Evolutionary conservation across 2,888 invertebrate genomes (phyloP).

Genomic region (Theodoxus fluviatilis): DNA sequence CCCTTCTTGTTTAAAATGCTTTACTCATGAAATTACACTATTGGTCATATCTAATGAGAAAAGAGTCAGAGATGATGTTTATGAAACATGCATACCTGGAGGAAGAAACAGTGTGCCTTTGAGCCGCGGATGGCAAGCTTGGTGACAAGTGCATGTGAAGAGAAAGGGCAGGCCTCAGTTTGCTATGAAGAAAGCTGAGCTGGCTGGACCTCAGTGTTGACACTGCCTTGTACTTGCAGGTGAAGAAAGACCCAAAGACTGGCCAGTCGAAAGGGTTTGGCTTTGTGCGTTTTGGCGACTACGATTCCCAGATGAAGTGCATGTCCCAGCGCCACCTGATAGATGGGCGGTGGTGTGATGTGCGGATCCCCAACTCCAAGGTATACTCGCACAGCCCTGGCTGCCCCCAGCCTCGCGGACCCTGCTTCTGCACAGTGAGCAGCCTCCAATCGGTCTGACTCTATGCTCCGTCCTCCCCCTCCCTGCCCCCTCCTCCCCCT

Average conservation of each 20-base stretch:
- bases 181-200: too few relatives aligned
- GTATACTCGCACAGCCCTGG: constrained; percentile 65
- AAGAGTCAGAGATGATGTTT: too few relatives aligned
- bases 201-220: too few relatives aligned
- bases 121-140: neutral
- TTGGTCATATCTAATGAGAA: too few relatives aligned
- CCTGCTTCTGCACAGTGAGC: neutral
- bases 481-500: too few relatives aligned
- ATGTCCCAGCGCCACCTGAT: constrained; percentile 94
- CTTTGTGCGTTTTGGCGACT: constrained; percentile 94
- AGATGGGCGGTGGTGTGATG: constrained; percentile 98
- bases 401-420: neutral
- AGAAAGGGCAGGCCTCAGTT: too few relatives aligned
- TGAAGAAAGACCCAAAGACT: constrained; percentile 70
- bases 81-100: too few relatives aligned
- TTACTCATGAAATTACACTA: too few relatives aligned
- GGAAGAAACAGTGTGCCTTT: too few relatives aligned
- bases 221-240: constrained; percentile 37
- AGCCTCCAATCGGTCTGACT: neutral
- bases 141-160: neutral
- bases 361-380: constrained; percentile 96
- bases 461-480: too few relatives aligned
- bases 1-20: too few relatives aligned
- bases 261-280: constrained; percentile 99
- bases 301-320: constrained; percentile 94